phyloP scores from a whole-genome alignment of 2,888 invertebrate genomes.

The Drosophila vallismaia region DNA sequence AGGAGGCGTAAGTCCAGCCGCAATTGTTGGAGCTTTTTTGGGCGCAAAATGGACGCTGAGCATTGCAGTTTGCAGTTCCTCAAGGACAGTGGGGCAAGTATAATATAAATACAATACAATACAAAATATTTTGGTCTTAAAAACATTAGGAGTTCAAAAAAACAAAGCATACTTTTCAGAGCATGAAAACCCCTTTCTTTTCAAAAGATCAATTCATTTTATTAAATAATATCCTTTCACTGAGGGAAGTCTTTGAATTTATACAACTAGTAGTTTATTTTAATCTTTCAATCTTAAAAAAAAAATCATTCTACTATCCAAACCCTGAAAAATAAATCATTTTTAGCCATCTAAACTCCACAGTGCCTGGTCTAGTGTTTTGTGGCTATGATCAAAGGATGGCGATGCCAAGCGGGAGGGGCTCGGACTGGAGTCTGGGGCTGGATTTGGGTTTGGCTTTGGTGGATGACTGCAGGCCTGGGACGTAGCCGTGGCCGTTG shows the following conservation, averaged over 20 bases:
- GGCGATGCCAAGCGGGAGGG: conserved; percentile 13
- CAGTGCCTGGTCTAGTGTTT: conserved; percentile 50
- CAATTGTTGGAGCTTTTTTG: conserved; percentile 70
- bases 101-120: neutral
- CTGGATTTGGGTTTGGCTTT: conserved; percentile 44
- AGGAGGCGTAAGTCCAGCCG: conserved; percentile 54
- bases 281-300: too few relatives aligned
- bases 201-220: too few relatives aligned
- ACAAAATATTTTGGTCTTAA: too few relatives aligned
- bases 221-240: too few relatives aligned
- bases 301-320: neutral
- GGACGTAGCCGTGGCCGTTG: neutral
- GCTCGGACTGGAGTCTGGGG: conserved; percentile 15
- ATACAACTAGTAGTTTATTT: too few relatives aligned
- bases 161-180: neutral
- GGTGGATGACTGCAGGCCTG: conserved; percentile 71
- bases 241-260: too few relatives aligned
- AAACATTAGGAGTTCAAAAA: neutral
- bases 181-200: neutral
- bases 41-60: conserved; percentile 64
- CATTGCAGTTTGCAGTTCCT: conserved; percentile 64
- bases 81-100: conserved; percentile 53
- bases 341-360: conserved; percentile 22
- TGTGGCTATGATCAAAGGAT: conserved; percentile 27
- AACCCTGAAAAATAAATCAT: neutral